Evolutionary conservation across 2,888 invertebrate genomes (phyloP), one percentile per base, ranked within the genome.

Genomic region (Blomia tropicalis): DNA sequence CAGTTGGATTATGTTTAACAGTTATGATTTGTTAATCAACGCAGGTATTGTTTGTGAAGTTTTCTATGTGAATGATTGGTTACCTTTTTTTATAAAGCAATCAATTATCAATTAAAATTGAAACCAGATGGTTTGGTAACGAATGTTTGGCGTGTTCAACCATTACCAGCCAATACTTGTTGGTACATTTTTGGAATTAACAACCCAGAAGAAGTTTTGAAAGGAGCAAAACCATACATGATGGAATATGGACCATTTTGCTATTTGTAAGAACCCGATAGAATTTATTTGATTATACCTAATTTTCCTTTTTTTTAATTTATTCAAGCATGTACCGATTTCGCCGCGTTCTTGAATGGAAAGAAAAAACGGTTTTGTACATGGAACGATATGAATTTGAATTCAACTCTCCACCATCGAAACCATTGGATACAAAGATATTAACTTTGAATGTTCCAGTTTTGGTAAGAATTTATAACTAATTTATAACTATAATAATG

Each of bases 121-220:
- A 47, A 7, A 47, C 51, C 51, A 25, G 22, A 47, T 27, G 51
- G 51, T 27, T 27, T 47, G 22, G 51, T 19, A 11, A 47, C 51
- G 7, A n/a, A n/a, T 11, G 27, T 19, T 27, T 47, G 51, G 51
- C 22, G n/a, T 11, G 51, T 47, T 11, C 7, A 7, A 47, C 51
- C 51, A 27, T n/a, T 47, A 11, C 51, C 51, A 11, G 22, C n/a
- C 51, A 47, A 47, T n/a, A 47, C 51, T 27, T 47, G 51, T 27
- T 47, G 51, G 51, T 56, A 56, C 29, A 29, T 56, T 11, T 56
- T 31, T 31, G 56, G 56, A n/a, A 56, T 56, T 31, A n/a, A 56
- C 17, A 56, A 56, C 23, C 56, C 56, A 2, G 3, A 23, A n/a
- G 56, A 56, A 25, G 25, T 56, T 56, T 1, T 56, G 2, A 11